Base-by-base conservation (phyloP, 2,888 invertebrate genomes). In the Leucania comma region DNA sequence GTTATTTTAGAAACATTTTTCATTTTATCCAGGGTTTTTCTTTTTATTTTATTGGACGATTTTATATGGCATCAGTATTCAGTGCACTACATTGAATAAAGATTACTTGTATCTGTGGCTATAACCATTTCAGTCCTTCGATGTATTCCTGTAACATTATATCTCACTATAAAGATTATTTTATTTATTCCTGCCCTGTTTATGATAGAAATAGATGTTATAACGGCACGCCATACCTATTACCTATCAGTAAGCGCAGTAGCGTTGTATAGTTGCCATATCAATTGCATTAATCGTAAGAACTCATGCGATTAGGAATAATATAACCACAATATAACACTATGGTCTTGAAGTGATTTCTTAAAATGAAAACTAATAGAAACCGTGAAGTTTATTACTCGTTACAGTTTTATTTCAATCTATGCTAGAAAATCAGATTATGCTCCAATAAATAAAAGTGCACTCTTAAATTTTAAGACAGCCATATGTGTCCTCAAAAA, bases 211-310 rank as follows among this genome's bases (percentile, higher is more conserved):
- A 76, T 76, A 76, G 72, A 60, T 60, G 51, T 42, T 48, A 42
- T 51, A 81, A 77, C 67, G 66, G 78, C 56, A 57, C 26, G 20
- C 50, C 54, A 65, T 56, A 67, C 3, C 29, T 29, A 29, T 29
- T 29, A 29, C 29, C 42, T 75, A 65, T 61, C 53, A 46, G 57
- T 66, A 73, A 42, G 42, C 17, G 17, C 46, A 29, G 61, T 59
- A 57, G 74, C 70, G 68, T 65, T 60, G 78, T 68, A 78, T 78
- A 62, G 69, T 64, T 67, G 48, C 67, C 50, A 64, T 81, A 74
- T 62, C 74, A 42, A 59, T 54, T 58, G 58, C 62, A 48, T 3
- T 38, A 62, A 68, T 78, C 74, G 71, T 24, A 53, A 69, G 58
- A 67, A 64, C 70, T 69, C 72, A 70, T 56, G 56, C 54, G 35